Percentiles rank a stretch among this genome's conserved stretches.
phyloP scores from a whole-genome alignment of 2,113 vertebrate genomes.

The Zootoca vivipara region DNA sequence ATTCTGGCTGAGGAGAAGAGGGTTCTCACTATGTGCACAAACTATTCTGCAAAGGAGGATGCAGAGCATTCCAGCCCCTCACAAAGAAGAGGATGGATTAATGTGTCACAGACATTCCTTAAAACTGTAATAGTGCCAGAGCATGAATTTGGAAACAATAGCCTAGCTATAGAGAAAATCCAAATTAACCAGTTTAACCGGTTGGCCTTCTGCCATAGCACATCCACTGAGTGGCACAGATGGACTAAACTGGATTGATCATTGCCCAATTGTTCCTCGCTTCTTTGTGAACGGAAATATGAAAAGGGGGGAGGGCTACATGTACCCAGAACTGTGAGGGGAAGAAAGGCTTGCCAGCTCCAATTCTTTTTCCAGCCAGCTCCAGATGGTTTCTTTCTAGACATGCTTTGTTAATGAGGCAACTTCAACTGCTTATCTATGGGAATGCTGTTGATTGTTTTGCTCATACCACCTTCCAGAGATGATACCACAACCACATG shows the following conservation, averaged over 20 bases:
- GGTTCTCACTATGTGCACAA: not conserved
- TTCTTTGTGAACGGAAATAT: not conserved
- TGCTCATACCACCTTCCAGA: not conserved
- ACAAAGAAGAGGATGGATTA: not conserved
- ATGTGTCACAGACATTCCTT: not conserved
- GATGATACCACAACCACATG: not conserved
- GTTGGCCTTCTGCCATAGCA: conserved; percentile 12
- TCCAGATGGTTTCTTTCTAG: conserved; percentile 11
- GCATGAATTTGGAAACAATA: not conserved
- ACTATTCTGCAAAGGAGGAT: not conserved
- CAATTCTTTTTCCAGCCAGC: conserved; percentile 10
- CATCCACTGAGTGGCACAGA: conserved; percentile 3
- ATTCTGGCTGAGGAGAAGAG: not conserved
- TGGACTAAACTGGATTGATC: not conserved
- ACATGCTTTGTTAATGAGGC: not conserved
- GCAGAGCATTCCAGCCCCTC: not conserved
- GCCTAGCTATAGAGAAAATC: not conserved
- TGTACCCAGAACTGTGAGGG: not conserved
- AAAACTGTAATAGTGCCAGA: not conserved
- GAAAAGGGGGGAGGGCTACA: not conserved
- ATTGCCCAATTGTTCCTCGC: conserved; percentile 11
- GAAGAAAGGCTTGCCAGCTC: not conserved
- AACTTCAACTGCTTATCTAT: not conserved
- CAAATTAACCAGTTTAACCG: not conserved
- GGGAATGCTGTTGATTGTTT: not conserved